Percentiles rank a stretch among this genome's conserved stretches.
Evolutionary conservation across 2,797 vertebrate species (phyloP).

Genomic region (Anabas testudineus): DNA sequence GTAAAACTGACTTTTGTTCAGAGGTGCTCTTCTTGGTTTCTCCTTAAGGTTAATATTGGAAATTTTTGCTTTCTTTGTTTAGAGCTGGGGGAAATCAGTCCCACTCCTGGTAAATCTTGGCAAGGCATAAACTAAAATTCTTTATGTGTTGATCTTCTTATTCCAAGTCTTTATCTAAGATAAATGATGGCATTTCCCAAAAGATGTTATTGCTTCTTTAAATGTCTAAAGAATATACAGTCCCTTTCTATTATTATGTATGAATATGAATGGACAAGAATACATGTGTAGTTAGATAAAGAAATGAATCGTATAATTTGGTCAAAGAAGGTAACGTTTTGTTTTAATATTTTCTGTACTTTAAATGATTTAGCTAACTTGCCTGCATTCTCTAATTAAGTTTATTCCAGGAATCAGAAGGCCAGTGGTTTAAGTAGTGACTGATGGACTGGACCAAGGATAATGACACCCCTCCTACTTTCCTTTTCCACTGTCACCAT

Average conservation of each 20-base stretch:
- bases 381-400: slow-evolving; percentile 41
- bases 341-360: slow-evolving; percentile 45
- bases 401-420: slow-evolving; percentile 49
- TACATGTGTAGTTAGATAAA: background rate
- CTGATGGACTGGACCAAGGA: slow-evolving; percentile 48
- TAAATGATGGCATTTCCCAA: background rate
- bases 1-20: background rate
- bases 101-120: too few species aligned
- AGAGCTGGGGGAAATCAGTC: too few species aligned
- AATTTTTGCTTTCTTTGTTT: too few species aligned
- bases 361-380: slow-evolving; percentile 64
- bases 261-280: background rate
- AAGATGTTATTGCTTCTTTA: background rate
- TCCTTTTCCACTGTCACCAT: slow-evolving; percentile 64
- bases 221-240: background rate
- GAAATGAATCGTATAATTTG: too few species aligned
- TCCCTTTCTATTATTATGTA: background rate
- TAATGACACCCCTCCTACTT: slow-evolving; percentile 55
- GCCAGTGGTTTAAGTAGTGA: slow-evolving; percentile 53
- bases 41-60: too few species aligned
- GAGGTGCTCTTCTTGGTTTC: background rate
- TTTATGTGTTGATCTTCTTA: background rate
- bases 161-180: background rate
- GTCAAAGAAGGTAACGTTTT: slow-evolving; percentile 16
- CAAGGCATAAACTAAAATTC: too few species aligned